Percentiles rank a stretch among this genome's conserved stretches.
phyloP scores from a whole-genome alignment of 2,888 invertebrate genomes.

The Aspidiotus rigidus region DNA sequence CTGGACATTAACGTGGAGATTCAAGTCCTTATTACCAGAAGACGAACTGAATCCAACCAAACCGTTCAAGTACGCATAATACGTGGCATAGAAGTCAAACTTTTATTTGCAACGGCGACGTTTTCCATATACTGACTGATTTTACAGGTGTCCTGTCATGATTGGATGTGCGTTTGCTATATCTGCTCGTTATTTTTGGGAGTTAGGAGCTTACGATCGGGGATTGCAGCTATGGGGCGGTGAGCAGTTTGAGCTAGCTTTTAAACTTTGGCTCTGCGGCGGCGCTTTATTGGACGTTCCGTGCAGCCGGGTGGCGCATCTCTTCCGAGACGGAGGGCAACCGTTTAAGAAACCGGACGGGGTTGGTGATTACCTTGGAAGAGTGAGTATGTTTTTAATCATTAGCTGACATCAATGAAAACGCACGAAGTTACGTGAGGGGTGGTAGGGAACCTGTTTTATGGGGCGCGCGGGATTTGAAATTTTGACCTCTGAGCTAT shows the following conservation, averaged over 20 bases:
- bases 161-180: slow-evolving; percentile 96
- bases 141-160: slow-evolving; percentile 81
- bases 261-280: slow-evolving; percentile 95
- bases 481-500: no score
- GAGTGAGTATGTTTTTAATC: slow-evolving; percentile 44
- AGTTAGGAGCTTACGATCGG: slow-evolving; percentile 80
- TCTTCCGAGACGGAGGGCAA: slow-evolving; percentile 67
- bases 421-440: no score
- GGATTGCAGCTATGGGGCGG: slow-evolving; percentile 96
- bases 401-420: no score
- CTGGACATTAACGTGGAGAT: slow-evolving; percentile 95
- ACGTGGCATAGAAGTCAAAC: not conserved
- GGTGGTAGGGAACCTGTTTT: no score
- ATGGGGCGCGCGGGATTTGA: no score
- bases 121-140: no score
- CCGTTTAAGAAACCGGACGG: slow-evolving; percentile 79
- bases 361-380: slow-evolving; percentile 77
- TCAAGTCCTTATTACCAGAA: slow-evolving; percentile 68
- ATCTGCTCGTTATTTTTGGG: slow-evolving; percentile 84
- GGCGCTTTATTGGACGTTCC: slow-evolving; percentile 85
- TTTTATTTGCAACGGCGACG: no score
- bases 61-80: slow-evolving; percentile 61
- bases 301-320: slow-evolving; percentile 85
- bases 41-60: slow-evolving; percentile 65
- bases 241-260: slow-evolving; percentile 95